Percentiles rank a stretch among this genome's conserved stretches.
These are phyloP conservation scores for Callyntrura sp. DNA, from an alignment of 2,888 invertebrate species.

Conservation along the genomic window DNA sequence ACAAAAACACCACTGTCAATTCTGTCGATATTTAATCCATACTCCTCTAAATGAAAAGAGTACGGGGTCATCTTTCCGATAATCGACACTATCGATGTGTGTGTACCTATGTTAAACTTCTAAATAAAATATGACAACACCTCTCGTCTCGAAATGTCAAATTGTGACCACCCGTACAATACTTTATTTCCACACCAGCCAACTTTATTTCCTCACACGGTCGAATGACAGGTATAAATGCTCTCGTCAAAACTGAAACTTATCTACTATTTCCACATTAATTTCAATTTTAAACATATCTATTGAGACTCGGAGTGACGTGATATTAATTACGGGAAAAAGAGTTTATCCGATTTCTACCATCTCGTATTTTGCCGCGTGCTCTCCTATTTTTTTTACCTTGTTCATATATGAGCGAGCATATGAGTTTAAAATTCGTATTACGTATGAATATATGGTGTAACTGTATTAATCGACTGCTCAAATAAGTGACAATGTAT, in stretches of 20 bases:
- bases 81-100: not conserved
- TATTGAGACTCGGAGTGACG: not conserved
- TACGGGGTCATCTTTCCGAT: conserved; percentile 8
- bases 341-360: not conserved
- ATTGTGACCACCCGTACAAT: not conserved
- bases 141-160: not conserved
- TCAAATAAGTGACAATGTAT: conserved; percentile 17
- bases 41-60: not conserved
- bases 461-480: not conserved
- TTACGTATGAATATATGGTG: no score
- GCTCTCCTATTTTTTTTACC: not conserved
- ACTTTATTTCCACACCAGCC: not conserved
- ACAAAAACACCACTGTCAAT: not conserved
- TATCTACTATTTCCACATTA: not conserved
- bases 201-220: not conserved
- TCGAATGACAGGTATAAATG: no score
- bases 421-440: not conserved
- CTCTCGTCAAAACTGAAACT: not conserved
- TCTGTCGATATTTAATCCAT: not conserved
- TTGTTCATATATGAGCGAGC: not conserved
- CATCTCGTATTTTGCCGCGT: not conserved
- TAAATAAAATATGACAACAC: conserved; percentile 4
- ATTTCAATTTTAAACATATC: not conserved
- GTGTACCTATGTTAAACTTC: not conserved
- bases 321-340: not conserved